These are phyloP conservation scores for Ectemnius lituratus DNA, from an alignment of 2,888 invertebrate genomes.

Conservation along the genomic window DNA sequence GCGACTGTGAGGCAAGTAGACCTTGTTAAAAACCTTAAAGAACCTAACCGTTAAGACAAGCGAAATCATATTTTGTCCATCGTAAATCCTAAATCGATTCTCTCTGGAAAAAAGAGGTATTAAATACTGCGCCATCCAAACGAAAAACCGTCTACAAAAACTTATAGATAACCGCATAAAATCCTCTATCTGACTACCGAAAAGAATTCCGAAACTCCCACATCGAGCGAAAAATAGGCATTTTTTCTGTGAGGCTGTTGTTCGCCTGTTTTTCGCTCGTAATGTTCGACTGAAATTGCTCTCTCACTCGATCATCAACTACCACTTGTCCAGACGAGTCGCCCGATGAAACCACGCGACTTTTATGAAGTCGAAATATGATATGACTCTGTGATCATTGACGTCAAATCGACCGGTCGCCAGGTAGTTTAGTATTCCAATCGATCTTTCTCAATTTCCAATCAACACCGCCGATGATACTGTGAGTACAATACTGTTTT, in stretches of 20 bases:
- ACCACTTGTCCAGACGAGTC: not conserved
- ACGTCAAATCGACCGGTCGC: conserved; percentile 2
- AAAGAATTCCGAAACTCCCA: not conserved
- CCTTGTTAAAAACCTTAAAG: too few species aligned
- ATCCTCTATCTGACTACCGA: not conserved
- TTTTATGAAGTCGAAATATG: not conserved
- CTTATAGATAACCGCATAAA: too few species aligned
- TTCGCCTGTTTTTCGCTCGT: not conserved
- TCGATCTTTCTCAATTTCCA: not conserved
- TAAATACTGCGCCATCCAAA: too few species aligned
- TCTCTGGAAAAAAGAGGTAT: too few species aligned
- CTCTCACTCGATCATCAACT: not conserved
- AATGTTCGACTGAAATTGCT: not conserved
- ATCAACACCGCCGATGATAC: not conserved
- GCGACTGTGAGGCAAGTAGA: too few species aligned
- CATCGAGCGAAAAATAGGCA: not conserved
- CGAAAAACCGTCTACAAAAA: too few species aligned
- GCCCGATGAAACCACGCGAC: not conserved
- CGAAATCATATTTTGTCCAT: too few species aligned
- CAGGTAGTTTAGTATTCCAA: conserved; percentile 6
- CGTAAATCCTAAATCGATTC: too few species aligned
- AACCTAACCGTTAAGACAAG: too few species aligned
- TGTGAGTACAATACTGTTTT: too few species aligned
- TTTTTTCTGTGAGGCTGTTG: not conserved
- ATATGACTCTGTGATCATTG: conserved; percentile 5